A percentile compares a stretch with the other conserved stretches of the same genome.
phyloP scores from a whole-genome alignment of 2,797 vertebrate genomes.

The Agapornis canus region DNA sequence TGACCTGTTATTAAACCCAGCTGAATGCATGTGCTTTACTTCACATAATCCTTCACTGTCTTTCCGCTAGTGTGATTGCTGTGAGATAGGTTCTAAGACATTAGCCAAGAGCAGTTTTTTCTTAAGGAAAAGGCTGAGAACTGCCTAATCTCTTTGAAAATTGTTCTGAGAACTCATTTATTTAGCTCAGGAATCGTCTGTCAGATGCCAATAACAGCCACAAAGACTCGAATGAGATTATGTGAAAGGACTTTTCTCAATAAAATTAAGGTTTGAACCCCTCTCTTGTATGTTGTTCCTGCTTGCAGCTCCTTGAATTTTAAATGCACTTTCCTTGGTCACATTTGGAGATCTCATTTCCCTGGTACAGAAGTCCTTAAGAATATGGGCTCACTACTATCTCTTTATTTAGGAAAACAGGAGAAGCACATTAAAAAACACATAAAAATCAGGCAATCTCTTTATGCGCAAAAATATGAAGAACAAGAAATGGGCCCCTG shows the following conservation, averaged over 20 bases:
- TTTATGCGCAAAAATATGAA: neutral
- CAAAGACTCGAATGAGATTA: neutral
- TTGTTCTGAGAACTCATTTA: neutral
- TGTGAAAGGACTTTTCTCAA: neutral
- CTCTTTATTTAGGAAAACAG: neutral
- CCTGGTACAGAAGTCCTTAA: neutral
- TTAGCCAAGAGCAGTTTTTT: neutral
- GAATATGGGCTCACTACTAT: neutral
- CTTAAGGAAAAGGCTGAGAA: neutral
- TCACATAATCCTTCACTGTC: neutral
- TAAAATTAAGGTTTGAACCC: neutral
- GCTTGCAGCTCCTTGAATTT: neutral
- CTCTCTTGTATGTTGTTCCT: neutral
- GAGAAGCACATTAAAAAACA: neutral
- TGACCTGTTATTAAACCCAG: neutral
- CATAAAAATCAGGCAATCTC: neutral
- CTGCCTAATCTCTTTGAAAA: neutral
- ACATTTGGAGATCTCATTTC: neutral
- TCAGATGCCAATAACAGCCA: neutral
- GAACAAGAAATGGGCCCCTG: neutral
- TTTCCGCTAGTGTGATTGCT: accelerated
- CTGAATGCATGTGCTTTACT: neutral
- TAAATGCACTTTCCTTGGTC: neutral
- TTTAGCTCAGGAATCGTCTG: slow-evolving; percentile 1
- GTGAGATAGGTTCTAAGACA: neutral